A percentile compares a stretch with the other conserved stretches of the same genome.
Conservation (phyloP, 2,113 vertebrate genomes). For the Dolichotis patagonum region DNA sequence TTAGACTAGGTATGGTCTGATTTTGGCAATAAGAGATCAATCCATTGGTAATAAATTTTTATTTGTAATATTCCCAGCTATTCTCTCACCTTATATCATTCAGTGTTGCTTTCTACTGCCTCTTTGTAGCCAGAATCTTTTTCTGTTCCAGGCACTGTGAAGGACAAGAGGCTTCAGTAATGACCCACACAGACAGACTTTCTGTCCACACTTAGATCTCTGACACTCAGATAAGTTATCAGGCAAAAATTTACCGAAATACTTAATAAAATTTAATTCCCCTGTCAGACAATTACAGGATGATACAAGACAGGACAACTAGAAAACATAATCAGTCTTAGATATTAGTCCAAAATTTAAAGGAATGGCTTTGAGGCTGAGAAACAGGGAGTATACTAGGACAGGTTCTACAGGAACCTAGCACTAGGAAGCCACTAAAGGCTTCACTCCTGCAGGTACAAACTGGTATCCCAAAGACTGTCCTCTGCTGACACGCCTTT, state of each 20-base stretch:
- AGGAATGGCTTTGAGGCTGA: not conserved
- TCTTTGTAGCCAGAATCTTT: not conserved
- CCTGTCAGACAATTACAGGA: not conserved
- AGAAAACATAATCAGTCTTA: not conserved
- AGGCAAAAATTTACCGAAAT: not conserved
- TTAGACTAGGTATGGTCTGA: too few relatives aligned
- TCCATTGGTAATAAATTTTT: not conserved
- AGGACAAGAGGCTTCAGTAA: not conserved
- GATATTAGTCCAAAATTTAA: not conserved
- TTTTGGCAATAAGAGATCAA: not conserved
- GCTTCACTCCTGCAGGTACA: not conserved
- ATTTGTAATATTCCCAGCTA: not conserved
- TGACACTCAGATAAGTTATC: not conserved
- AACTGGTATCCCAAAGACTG: not conserved
- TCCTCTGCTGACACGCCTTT: not conserved
- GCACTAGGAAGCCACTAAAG: not conserved
- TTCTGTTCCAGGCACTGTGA: not conserved
- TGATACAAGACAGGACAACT: not conserved
- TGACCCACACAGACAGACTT: not conserved
- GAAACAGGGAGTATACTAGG: not conserved
- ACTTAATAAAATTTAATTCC: not conserved
- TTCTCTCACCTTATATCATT: not conserved
- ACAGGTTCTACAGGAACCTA: fast-evolving
- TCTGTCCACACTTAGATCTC: not conserved
- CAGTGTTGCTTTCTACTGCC: not conserved